Percentiles rank a stretch among this genome's conserved stretches.
Conservation (phyloP, 2,888 invertebrate species). For the Callinectes sapidus region DNA sequence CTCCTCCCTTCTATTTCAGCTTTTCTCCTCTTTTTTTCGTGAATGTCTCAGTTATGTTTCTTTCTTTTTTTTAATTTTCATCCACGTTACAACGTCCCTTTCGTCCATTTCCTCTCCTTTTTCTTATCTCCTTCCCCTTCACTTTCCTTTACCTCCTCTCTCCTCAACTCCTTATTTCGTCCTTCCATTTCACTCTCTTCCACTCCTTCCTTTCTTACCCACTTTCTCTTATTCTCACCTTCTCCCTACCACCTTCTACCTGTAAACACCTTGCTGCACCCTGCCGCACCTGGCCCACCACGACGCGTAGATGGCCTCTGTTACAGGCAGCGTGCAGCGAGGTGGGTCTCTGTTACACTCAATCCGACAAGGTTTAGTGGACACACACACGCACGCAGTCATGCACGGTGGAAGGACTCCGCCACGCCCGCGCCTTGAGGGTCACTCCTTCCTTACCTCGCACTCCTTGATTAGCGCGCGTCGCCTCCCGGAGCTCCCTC, state of each 20-base stretch:
- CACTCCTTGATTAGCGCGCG: conserved; percentile 23
- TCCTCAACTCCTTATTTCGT: no score
- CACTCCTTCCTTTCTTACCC: not conserved
- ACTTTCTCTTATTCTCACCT: not conserved
- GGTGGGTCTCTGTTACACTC: conserved; percentile 14
- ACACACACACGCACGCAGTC: conserved; percentile 20
- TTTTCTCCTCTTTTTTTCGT: not conserved
- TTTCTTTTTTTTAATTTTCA: not conserved
- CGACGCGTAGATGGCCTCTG: not conserved
- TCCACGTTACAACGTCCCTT: not conserved
- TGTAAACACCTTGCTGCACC: not conserved
- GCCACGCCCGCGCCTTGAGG: not conserved
- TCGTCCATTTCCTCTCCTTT: not conserved
- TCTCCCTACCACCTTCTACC: not conserved
- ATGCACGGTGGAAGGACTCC: not conserved
- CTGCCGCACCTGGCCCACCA: not conserved
- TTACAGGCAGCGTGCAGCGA: not conserved
- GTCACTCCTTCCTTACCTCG: conserved; percentile 24
- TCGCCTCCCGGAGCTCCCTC: conserved; percentile 29
- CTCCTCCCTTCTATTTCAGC: not conserved
- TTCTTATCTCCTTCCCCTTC: no score
- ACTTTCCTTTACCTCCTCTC: no score
- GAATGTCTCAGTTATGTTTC: not conserved
- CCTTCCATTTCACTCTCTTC: not conserved
- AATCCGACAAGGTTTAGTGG: conserved; percentile 37